Evolutionary conservation across 2,797 vertebrate species (phyloP).

Genomic region (Pipistrellus pygmaeus): DNA sequence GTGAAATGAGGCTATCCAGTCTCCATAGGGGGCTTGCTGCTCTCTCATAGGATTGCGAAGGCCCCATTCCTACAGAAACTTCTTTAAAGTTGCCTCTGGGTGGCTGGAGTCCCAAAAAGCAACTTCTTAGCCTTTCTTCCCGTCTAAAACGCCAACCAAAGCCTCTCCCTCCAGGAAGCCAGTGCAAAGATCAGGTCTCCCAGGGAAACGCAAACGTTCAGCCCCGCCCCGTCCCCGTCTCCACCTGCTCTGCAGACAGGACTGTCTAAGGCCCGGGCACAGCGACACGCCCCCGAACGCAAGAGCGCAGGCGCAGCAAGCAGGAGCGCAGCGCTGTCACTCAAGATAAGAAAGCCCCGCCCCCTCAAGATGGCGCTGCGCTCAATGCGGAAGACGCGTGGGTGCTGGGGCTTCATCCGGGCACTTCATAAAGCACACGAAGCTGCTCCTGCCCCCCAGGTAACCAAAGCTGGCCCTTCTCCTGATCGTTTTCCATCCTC

Average conservation of each 20-base stretch:
- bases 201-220: fast-evolving
- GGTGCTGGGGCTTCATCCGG: conserved; percentile 75
- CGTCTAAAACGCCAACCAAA: not conserved
- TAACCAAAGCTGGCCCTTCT: conserved; percentile 38
- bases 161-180: not conserved
- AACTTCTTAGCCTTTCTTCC: not conserved
- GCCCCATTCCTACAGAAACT: not conserved
- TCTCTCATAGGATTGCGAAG: not conserved
- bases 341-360: not conserved
- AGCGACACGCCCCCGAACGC: fast-evolving
- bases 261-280: fast-evolving
- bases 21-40: not conserved
- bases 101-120: not conserved
- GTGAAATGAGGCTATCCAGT: not conserved
- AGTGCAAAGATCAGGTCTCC: not conserved
- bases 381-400: conserved; percentile 64
- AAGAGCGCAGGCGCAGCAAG: not conserved
- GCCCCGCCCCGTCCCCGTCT: fast-evolving
- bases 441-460: conserved; percentile 51
- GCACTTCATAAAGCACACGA: conserved; percentile 69
- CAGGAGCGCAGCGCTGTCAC: conserved; percentile 14
- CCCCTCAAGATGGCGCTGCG: conserved; percentile 80
- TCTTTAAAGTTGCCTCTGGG: not conserved
- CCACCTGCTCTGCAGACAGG: fast-evolving
- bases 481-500: not conserved